These are phyloP conservation scores for Branchellion lobata DNA, from an alignment of 2,888 invertebrate genomes.

Conservation along the genomic window DNA sequence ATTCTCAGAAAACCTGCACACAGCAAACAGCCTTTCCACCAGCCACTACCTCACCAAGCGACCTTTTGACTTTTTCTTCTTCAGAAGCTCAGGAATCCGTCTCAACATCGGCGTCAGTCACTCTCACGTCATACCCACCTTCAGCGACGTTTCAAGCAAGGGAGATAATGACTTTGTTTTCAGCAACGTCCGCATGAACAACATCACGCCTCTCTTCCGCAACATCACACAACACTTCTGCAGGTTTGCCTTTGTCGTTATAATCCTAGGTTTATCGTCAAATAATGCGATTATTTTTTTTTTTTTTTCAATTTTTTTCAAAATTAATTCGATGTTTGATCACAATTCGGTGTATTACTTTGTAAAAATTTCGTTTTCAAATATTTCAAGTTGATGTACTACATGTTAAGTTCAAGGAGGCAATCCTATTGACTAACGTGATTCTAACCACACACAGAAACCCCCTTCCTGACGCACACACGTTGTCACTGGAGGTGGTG, in stretches of 20 bases:
- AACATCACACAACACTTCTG: conserved; percentile 55
- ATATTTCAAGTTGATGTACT: no score
- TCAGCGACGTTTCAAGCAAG: conserved; percentile 56
- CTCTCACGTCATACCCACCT: conserved; percentile 58
- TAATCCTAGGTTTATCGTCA: neutral
- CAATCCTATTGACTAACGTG: no score
- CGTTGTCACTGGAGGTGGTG: conserved; percentile 28
- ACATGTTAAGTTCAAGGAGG: no score
- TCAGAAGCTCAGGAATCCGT: conserved; percentile 55
- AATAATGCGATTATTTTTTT: no score
- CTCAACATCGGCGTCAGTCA: conserved; percentile 57
- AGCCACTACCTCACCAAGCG: conserved; percentile 58
- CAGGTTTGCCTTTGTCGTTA: conserved; percentile 54
- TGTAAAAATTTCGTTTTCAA: no score
- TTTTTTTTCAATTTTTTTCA: neutral
- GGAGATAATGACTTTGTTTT: conserved; percentile 54
- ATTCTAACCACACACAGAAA: conserved; percentile 20
- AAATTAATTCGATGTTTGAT: neutral
- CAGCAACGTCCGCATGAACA: conserved; percentile 49
- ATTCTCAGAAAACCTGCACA: conserved; percentile 58
- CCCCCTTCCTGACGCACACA: conserved; percentile 19
- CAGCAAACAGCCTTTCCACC: conserved; percentile 54
- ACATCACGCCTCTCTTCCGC: conserved; percentile 53
- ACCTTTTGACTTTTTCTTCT: conserved; percentile 57
- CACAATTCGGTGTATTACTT: neutral